A percentile compares a stretch with the other conserved stretches of the same genome.
These are phyloP conservation scores for Meleagris gallopavo DNA, from an alignment of 2,113 vertebrate genomes.

Conservation along the genomic window DNA sequence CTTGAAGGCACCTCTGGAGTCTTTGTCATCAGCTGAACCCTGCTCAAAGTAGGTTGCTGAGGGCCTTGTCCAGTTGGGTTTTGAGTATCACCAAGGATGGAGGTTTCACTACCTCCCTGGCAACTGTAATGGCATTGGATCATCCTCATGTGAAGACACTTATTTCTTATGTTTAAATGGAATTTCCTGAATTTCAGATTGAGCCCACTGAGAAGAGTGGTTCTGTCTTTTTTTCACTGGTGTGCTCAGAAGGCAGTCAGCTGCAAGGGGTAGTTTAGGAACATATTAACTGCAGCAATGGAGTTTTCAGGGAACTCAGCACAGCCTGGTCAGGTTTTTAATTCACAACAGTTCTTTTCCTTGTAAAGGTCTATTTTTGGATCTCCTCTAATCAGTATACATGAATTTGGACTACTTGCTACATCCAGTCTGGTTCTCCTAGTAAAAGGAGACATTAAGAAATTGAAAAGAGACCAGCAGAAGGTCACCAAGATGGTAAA, in stretches of 20 bases:
- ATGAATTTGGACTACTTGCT: background rate
- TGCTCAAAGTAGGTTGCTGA: background rate
- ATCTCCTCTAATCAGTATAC: background rate
- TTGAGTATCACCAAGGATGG: background rate
- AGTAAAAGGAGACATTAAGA: background rate
- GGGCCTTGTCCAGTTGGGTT: background rate
- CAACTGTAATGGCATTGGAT: background rate
- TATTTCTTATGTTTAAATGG: background rate
- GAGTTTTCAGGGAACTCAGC: background rate
- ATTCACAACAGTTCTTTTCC: background rate
- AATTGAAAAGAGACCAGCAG: background rate
- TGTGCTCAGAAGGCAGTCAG: background rate
- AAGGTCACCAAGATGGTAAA: background rate
- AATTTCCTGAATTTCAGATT: constrained; percentile 7
- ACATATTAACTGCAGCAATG: background rate
- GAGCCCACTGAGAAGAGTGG: background rate
- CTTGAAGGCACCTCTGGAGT: background rate
- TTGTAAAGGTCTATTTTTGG: background rate
- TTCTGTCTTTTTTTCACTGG: background rate
- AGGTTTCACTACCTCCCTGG: background rate
- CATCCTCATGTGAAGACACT: background rate
- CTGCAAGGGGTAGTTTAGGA: background rate
- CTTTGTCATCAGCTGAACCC: background rate
- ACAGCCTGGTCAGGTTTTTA: background rate
- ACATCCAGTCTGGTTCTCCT: background rate